phyloP scores from a whole-genome alignment of 2,888 invertebrate genomes.

The Drosophila sordidula region DNA sequence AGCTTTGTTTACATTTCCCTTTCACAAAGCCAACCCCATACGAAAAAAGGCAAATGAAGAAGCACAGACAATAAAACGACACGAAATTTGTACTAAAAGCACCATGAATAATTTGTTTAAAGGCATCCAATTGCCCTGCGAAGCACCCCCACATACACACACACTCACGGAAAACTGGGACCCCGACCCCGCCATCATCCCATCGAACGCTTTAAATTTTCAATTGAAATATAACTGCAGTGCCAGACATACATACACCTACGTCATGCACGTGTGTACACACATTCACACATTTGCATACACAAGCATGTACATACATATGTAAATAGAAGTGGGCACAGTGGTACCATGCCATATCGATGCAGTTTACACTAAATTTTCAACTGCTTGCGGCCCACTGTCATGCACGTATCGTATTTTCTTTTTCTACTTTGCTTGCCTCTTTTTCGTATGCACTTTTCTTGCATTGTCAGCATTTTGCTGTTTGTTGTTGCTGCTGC shows the following conservation, averaged over 20 bases:
- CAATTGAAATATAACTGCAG: constrained; percentile 74
- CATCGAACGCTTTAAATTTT: constrained; percentile 66
- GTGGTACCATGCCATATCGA: constrained; percentile 30
- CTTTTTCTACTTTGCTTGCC: constrained; percentile 33
- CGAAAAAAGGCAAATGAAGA: neutral
- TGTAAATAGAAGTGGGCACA: constrained; percentile 29
- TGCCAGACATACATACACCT: constrained; percentile 19
- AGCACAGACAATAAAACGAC: constrained; percentile 18
- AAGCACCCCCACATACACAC: constrained; percentile 26
- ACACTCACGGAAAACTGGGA: neutral
- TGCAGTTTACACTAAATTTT: constrained; percentile 6
- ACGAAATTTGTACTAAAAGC: constrained; percentile 42
- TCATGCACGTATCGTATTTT: constrained; percentile 51
- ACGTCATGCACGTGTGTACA: constrained; percentile 9
- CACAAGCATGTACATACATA: constrained; percentile 4
- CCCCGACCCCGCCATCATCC: constrained; percentile 4
- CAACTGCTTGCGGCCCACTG: constrained; percentile 27
- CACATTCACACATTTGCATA: neutral
- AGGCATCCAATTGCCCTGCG: constrained; percentile 47
- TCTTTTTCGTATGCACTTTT: constrained; percentile 71
- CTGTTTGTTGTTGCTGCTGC: constrained; percentile 41
- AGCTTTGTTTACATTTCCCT: constrained; percentile 77
- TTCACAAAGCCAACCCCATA: constrained; percentile 50
- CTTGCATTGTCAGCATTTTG: constrained; percentile 79
- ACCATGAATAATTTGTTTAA: constrained; percentile 70